Percentiles rank a stretch among this genome's conserved stretches.
These are phyloP conservation scores for Zoanthus solanderi DNA, from an alignment of 92 coral and sea anemone genomes.

Conservation along the genomic window DNA sequence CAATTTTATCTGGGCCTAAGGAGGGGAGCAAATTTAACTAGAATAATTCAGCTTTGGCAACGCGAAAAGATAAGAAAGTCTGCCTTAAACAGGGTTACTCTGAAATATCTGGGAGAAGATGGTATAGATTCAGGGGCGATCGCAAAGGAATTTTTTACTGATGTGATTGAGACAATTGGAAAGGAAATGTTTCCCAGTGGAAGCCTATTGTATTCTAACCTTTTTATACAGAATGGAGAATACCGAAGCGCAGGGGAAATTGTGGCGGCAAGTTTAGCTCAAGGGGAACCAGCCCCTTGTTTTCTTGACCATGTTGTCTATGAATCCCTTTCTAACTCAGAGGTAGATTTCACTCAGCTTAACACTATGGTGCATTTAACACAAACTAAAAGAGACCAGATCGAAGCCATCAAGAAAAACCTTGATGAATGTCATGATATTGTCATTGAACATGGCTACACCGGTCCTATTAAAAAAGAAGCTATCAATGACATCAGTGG, in stretches of 20 bases:
- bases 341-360: conserved; percentile 8
- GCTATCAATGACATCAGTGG: neutral
- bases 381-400: conserved; percentile 8
- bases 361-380: conserved; percentile 19
- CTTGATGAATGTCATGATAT: neutral
- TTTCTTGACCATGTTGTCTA: conserved; percentile 54
- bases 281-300: conserved; percentile 53
- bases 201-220: conserved; percentile 56
- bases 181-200: conserved; percentile 52
- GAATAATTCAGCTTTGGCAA: conserved; percentile 28
- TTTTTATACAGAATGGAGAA: conserved; percentile 40
- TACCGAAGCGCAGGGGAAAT: conserved; percentile 57
- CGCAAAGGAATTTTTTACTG: conserved; percentile 43
- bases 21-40: neutral
- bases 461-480: conserved; percentile 8
- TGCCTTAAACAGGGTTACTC: neutral
- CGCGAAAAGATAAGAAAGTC: conserved; percentile 17
- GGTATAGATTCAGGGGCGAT: conserved; percentile 27
- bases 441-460: conserved; percentile 13
- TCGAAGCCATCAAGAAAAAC: conserved; percentile 33
- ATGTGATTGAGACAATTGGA: conserved; percentile 23
- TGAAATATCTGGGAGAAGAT: conserved; percentile 24
- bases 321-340: conserved; percentile 17
- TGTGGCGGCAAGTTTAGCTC: conserved; percentile 51
- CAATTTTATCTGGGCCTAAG: neutral